Percentiles rank a stretch among this genome's conserved stretches.
These are phyloP conservation scores for Channa argus DNA, from an alignment of 2,113 vertebrate genomes.

Conservation along the genomic window DNA sequence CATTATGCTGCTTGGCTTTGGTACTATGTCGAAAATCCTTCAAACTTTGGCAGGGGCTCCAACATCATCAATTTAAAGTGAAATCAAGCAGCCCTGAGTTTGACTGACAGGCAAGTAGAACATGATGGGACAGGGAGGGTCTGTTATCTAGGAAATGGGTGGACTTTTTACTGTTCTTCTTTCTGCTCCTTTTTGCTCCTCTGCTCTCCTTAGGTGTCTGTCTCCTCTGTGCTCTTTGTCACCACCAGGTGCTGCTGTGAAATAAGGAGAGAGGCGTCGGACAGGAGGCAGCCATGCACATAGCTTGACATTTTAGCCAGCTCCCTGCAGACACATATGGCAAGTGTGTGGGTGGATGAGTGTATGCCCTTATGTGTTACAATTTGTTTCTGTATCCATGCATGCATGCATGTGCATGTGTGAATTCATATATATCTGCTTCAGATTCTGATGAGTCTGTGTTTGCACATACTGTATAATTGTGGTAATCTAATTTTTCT, in stretches of 20 bases:
- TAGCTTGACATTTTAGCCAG: constrained; percentile 81
- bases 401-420: constrained; percentile 29
- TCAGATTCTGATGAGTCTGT: not conserved
- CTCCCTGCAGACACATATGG: constrained; percentile 77
- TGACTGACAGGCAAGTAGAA: constrained; percentile 66
- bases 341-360: constrained; percentile 69
- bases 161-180: constrained; percentile 21
- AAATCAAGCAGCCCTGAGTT: constrained; percentile 72
- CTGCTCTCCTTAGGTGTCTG: constrained; percentile 52
- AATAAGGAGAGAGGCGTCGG: constrained; percentile 81
- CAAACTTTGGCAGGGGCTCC: constrained; percentile 77
- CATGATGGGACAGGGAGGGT: constrained; percentile 64
- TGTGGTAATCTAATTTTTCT: not conserved
- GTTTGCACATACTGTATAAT: not conserved
- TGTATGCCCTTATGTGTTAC: constrained; percentile 55
- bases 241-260: constrained; percentile 88
- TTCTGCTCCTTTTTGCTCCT: constrained; percentile 19
- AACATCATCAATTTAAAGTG: constrained; percentile 73
- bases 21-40: constrained; percentile 76
- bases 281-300: constrained; percentile 75
- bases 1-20: constrained; percentile 81
- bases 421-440: constrained; percentile 22
- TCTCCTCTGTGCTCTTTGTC: constrained; percentile 76
- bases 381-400: constrained; percentile 51
- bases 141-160: constrained; percentile 31